Evolutionary conservation across 2,113 vertebrate genomes (phyloP).

Genomic region (Cheilinus undulatus): DNA sequence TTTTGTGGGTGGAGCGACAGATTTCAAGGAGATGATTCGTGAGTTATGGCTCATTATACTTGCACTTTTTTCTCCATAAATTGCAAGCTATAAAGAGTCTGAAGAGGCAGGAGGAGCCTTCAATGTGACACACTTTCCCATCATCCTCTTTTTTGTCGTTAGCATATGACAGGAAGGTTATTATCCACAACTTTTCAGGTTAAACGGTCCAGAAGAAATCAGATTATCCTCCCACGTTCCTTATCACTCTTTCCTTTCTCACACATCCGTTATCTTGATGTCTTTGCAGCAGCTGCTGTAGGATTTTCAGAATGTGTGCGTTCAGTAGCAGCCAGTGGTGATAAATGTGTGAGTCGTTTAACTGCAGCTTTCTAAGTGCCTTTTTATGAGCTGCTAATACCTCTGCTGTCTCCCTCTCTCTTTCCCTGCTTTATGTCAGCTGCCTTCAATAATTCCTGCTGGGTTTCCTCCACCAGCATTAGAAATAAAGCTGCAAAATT

Average conservation of each 20-base stretch:
- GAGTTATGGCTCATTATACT: conserved; percentile 47
- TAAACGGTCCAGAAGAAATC: background rate
- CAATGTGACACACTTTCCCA: conserved; percentile 22
- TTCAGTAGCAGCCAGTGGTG: conserved; percentile 32
- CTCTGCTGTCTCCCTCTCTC: conserved; percentile 24
- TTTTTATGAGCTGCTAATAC: conserved; percentile 61
- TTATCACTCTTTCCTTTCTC: conserved; percentile 16
- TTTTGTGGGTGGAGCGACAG: conserved; percentile 67
- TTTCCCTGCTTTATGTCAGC: conserved; percentile 32
- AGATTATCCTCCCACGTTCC: conserved; percentile 14
- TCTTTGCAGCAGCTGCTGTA: conserved; percentile 26
- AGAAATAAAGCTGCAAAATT: conserved; percentile 8
- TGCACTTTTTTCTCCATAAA: conserved; percentile 24
- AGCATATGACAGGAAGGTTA: background rate
- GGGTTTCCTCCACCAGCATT: conserved; percentile 6
- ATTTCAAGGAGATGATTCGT: conserved; percentile 48
- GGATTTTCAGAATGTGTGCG: background rate
- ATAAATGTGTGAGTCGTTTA: conserved; percentile 23
- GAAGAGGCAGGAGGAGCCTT: background rate
- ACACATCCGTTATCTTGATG: conserved; percentile 6
- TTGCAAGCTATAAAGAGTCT: conserved; percentile 15
- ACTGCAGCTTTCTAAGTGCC: conserved; percentile 48
- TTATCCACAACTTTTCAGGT: background rate
- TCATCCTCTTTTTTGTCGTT: background rate
- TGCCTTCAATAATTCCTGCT: conserved; percentile 12